Evolutionary conservation across 1,140 invertebrate genomes (phyloP), one percentile per base, ranked within the genome.

Genomic region (Drosophila busckii): DNA sequence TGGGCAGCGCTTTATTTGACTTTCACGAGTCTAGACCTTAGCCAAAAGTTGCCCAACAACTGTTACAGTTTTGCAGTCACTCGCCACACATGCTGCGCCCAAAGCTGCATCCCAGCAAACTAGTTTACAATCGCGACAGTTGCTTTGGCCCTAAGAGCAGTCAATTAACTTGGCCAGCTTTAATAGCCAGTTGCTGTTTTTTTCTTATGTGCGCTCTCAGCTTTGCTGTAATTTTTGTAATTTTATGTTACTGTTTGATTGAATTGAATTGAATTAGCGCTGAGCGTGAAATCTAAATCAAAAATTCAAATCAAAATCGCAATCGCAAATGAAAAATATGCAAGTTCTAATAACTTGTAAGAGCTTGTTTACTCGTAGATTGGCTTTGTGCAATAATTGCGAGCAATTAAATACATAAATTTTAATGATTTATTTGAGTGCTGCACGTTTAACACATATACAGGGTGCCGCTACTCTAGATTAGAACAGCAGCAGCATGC

Each of bases 351-450:
- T 13, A 22, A 42, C 17, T 7, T 42, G 28, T 55, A 35, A 56
- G 48, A 23, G 34, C 28, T 52, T 26, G 65, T 49, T 66, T 63
- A 54, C 59, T 35, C 46, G 42, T 48, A 9, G 62, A 50, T 55
- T 62, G 34, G 65, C 48, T 53, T 68, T 80, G 64, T 78, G 63
- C 59, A 68, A 62, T 80, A 82, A 80, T 82, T 75, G 69, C 65
- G 69, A 70, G 34, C 75, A 82, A 80, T 80, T 82, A 80, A 80
- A 75, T 75, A 75, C 73, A 80, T 80, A 80, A 82, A 75, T 82
- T 80, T 73, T 80, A 82, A 80, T 80, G 73, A 82, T 80, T 80
- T 80, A 80, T 82, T 80, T 80, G 48, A 56, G 44, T 55, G 45
- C 31, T 61, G 70, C 71, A 61, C 65, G 54, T 75, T 68, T 54